These are phyloP conservation scores for Poeciliopsis prolifica DNA, from an alignment of 2,113 vertebrate species.

Conservation along the genomic window DNA sequence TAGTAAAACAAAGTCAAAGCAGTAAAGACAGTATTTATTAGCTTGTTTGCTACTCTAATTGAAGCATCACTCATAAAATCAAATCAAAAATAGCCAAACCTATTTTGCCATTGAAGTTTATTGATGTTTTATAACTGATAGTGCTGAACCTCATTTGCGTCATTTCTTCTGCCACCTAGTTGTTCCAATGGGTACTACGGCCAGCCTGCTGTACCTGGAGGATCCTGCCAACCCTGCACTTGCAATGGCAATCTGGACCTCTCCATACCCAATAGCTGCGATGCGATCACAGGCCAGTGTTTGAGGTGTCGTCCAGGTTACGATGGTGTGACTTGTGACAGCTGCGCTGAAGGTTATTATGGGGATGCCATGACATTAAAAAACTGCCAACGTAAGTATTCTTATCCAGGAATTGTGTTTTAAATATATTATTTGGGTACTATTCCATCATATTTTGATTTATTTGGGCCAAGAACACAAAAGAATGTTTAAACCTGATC, in stretches of 20 bases:
- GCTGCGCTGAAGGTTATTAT: constrained; percentile 90
- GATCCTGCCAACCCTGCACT: constrained; percentile 88
- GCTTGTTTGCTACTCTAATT: too few species aligned
- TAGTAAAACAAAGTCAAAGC: too few species aligned
- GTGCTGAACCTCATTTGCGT: not conserved
- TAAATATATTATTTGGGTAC: not conserved
- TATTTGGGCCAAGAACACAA: too few species aligned
- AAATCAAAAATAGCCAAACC: too few species aligned
- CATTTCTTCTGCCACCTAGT: constrained; percentile 71
- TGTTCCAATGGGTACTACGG: constrained; percentile 94
- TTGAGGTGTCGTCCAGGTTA: constrained; percentile 91
- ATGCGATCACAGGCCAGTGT: constrained; percentile 92
- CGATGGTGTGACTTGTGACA: constrained; percentile 86
- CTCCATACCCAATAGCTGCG: constrained; percentile 87
- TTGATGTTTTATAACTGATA: not conserved
- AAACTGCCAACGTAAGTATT: constrained; percentile 92
- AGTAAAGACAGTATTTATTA: too few species aligned
- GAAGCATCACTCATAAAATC: too few species aligned
- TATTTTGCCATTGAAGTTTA: too few species aligned
- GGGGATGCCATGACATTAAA: constrained; percentile 88
- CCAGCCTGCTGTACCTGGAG: constrained; percentile 84
- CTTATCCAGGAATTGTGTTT: not conserved
- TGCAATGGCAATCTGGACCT: constrained; percentile 95
- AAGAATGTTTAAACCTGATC: too few species aligned
- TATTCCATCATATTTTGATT: too few species aligned